Percentiles rank a stretch among this genome's conserved stretches.
Evolutionary conservation across 1,140 invertebrate genomes (phyloP).

Genomic region (Antheraea mylitta): DNA sequence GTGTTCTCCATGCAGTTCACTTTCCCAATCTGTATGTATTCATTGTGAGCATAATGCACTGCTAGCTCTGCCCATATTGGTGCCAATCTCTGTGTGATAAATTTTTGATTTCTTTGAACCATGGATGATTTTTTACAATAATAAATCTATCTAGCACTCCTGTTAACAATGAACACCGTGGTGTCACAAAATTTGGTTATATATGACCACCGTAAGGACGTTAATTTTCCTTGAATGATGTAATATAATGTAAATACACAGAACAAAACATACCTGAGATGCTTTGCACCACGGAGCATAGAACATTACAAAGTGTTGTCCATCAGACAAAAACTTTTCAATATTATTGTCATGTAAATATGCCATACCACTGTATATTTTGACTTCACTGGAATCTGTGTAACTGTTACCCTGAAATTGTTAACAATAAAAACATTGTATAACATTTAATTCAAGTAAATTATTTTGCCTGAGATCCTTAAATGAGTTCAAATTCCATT

Average conservation of each 20-base stretch:
- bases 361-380: constrained; percentile 62
- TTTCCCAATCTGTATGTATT: constrained; percentile 65
- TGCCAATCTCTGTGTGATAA: constrained; percentile 45
- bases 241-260: no score
- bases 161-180: no score
- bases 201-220: no score
- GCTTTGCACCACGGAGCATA: constrained; percentile 66
- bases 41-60: constrained; percentile 52
- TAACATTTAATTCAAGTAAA: no score
- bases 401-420: constrained; percentile 33
- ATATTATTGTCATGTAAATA: constrained; percentile 65
- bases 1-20: constrained; percentile 65
- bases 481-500: no score
- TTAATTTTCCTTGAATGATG: no score
- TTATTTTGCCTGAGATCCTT: no score
- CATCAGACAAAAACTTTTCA: constrained; percentile 64
- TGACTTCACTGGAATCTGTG: constrained; percentile 48
- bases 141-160: no score
- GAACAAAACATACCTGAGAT: no score
- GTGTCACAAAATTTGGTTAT: no score
- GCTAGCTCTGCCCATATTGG: constrained; percentile 62
- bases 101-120: no score
- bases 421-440: not conserved
- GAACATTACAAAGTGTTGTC: constrained; percentile 72
- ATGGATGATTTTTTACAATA: no score